Evolutionary conservation across 2,888 invertebrate genomes (phyloP), one percentile per base, ranked within the genome.

Genomic region (Leucophenga maculata): DNA sequence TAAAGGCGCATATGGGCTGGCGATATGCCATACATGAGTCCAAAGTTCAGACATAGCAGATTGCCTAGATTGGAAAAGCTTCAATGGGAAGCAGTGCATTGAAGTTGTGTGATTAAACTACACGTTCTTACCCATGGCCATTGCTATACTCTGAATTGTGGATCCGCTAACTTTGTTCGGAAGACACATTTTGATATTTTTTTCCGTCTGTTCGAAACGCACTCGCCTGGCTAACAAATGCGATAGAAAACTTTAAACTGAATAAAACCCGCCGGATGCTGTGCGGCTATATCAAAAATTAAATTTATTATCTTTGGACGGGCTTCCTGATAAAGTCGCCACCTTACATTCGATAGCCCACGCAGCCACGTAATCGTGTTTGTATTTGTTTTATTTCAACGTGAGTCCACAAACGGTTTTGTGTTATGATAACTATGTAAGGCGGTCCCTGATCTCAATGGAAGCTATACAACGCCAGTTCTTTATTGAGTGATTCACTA

Each of bases 21-120:
- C 0, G 87, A 86, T 0, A 87, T 81, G 54, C 87, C 87, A 67
- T 87, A 86, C 69, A 86, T 79, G 0, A 87, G 65, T 6, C 87
- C 87, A 73, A 86, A 87, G 18, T 87, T 87, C n/a, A 87, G 74
- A 54, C 82, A 84, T n/a, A 86, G 69, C 67, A 87, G 69, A 66
- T 79, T 80, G 13, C 87, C 87, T 87, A 62, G 3, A 3, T 1
- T 13, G 18, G 14, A 18, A 57, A 39, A 50, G 70, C 67, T 69
- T 65, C 55, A 6, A 65, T 20, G 44, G 20, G 46, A 59, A 26
- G 52, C 4, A 46, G 55, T 50, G 26, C 20, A 0, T 64, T 26
- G 13, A 9, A 50, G 52, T 65, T 26, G 4, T 31, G 3, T 6
- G 20, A 20, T 9, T 39, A 6, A 3, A 9, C 16, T 31, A 3